Evolutionary conservation across 2,113 vertebrate species (phyloP).

Genomic region (Scartelaos histophorus): DNA sequence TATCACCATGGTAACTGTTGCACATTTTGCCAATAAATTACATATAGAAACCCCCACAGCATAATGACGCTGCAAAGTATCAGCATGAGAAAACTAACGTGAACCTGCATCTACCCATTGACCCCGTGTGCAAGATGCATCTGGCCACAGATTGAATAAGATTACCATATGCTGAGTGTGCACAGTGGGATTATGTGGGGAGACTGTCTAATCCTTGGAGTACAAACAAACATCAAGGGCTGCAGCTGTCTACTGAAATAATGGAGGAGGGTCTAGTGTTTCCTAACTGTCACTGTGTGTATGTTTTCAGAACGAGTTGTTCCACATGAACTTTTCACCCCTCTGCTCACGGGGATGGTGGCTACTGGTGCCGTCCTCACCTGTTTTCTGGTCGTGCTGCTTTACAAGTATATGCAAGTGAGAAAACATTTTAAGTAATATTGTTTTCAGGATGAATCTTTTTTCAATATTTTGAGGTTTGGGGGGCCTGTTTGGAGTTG

Average conservation of each 20-base stretch:
- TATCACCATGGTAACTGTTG: too few species aligned
- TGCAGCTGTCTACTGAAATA: slow-evolving; percentile 53
- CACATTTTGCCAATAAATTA: too few species aligned
- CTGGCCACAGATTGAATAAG: slow-evolving; percentile 63
- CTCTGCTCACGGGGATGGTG: slow-evolving; percentile 87
- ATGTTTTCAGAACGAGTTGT: slow-evolving; percentile 80
- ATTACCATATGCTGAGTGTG: slow-evolving; percentile 72
- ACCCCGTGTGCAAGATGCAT: slow-evolving; percentile 36
- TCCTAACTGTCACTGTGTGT: slow-evolving; percentile 32
- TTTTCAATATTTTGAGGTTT: background rate
- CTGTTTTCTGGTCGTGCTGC: slow-evolving; percentile 84
- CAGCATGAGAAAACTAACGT: too few species aligned
- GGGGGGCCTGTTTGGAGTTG: too few species aligned
- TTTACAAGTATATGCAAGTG: slow-evolving; percentile 94
- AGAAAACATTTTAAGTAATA: slow-evolving; percentile 19
- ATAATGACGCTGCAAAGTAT: too few species aligned
- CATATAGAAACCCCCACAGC: too few species aligned
- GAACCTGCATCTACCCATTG: too few species aligned
- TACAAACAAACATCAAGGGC: slow-evolving; percentile 58
- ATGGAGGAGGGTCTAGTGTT: background rate
- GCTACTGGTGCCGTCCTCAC: slow-evolving; percentile 83
- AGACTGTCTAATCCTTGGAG: slow-evolving; percentile 56
- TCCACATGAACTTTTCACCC: slow-evolving; percentile 91
- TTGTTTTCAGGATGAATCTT: slow-evolving; percentile 13
- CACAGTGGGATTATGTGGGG: slow-evolving; percentile 64